Conservation (phyloP, 2,797 vertebrate species). For the Monodelphis domestica region DNA sequence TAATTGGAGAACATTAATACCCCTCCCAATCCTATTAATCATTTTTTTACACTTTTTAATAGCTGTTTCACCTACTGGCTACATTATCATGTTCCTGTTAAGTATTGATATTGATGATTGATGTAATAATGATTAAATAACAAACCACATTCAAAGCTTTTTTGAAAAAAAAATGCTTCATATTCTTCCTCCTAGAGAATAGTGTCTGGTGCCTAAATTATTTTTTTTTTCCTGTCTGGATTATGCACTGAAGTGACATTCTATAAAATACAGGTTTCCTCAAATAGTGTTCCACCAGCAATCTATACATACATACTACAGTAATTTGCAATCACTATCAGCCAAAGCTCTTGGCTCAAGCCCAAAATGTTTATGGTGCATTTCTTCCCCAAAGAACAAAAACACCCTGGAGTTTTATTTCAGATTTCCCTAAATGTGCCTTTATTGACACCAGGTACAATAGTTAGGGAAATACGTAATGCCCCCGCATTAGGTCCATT, state of each 20-base stretch:
- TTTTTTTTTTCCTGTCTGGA: conserved; percentile 68
- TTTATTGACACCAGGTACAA: conserved; percentile 67
- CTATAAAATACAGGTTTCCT: conserved; percentile 77
- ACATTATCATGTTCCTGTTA: conserved; percentile 83
- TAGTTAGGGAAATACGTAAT: conserved; percentile 41
- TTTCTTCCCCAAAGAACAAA: conserved; percentile 69
- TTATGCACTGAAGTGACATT: conserved; percentile 75
- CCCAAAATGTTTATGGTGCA: conserved; percentile 66
- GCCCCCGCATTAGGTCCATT: conserved; percentile 40
- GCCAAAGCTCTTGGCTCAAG: conserved; percentile 66
- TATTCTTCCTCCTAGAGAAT: conserved; percentile 73
- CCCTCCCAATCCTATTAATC: conserved; percentile 82
- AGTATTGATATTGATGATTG: conserved; percentile 84
- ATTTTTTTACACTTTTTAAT: conserved; percentile 84
- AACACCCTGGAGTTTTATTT: conserved; percentile 48
- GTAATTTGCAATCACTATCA: conserved; percentile 63
- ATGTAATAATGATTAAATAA: conserved; percentile 83
- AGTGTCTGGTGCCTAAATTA: conserved; percentile 73
- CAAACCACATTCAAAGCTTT: conserved; percentile 76
- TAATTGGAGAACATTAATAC: conserved; percentile 83
- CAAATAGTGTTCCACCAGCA: conserved; percentile 67
- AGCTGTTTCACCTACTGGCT: conserved; percentile 85
- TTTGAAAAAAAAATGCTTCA: conserved; percentile 77
- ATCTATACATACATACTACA: conserved; percentile 63
- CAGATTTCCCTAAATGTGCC: conserved; percentile 69